These are phyloP conservation scores for Lepidocyrtinus sp. DNA, from an alignment of 2,888 invertebrate species.

Conservation along the genomic window DNA sequence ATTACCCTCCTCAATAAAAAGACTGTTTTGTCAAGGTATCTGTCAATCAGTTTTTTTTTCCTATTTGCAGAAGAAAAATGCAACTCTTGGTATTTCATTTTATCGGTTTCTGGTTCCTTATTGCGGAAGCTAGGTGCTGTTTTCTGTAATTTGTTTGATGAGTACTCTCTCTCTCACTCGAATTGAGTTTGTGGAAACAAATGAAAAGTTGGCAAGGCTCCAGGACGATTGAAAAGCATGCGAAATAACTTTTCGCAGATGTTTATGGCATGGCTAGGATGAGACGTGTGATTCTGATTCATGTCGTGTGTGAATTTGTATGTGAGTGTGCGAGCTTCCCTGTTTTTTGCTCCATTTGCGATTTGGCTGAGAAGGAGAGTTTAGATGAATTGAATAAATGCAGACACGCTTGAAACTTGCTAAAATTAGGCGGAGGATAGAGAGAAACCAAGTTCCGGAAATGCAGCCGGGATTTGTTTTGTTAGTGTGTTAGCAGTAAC, in stretches of 20 bases:
- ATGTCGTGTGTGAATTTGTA: background rate
- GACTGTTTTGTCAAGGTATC: constrained; percentile 57
- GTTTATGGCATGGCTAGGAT: constrained; percentile 24
- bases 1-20: constrained; percentile 46
- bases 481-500: constrained; percentile 54
- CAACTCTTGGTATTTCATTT: background rate
- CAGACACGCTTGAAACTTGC: constrained; percentile 51
- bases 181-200: constrained; percentile 14
- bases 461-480: constrained; percentile 63
- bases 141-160: too few species aligned
- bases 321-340: constrained; percentile 42
- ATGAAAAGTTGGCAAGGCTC: constrained; percentile 32
- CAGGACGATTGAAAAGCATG: constrained; percentile 51
- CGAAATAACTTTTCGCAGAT: constrained; percentile 55
- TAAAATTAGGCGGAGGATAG: constrained; percentile 64
- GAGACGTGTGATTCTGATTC: constrained; percentile 14
- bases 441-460: constrained; percentile 59
- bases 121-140: background rate
- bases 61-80: background rate
- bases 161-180: too few species aligned
- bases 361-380: constrained; percentile 47
- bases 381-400: too few species aligned
- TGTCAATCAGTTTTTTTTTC: constrained; percentile 53
- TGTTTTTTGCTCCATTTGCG: constrained; percentile 62
- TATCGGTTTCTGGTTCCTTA: background rate